phyloP scores from a whole-genome alignment of 2,888 invertebrate species.

The Pandemis corylana region DNA sequence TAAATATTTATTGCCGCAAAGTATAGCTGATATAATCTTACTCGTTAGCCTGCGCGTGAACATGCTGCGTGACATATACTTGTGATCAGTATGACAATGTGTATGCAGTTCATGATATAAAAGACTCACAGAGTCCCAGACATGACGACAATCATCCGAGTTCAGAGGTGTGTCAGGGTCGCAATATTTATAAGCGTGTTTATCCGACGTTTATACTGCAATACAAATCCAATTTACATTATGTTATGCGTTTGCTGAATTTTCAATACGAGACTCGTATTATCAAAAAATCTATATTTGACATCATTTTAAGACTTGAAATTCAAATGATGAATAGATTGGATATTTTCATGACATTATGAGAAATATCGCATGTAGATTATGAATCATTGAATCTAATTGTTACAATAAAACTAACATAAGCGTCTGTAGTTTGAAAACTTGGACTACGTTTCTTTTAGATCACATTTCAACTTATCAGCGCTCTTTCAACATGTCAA shows the following conservation, averaged over 20 bases:
- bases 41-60: background rate
- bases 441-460: background rate
- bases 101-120: constrained; percentile 1
- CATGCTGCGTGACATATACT: background rate
- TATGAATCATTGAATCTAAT: background rate
- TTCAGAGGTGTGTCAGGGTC: constrained; percentile 16
- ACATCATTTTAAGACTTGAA: too few relatives aligned
- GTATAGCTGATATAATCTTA: background rate
- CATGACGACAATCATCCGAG: constrained; percentile 1
- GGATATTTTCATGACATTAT: background rate
- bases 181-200: background rate
- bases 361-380: too few relatives aligned
- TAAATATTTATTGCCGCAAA: background rate
- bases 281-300: too few relatives aligned
- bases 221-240: background rate
- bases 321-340: background rate
- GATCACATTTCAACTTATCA: background rate
- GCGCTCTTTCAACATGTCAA: background rate
- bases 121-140: background rate
- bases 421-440: background rate
- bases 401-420: background rate
- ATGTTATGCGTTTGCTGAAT: background rate
- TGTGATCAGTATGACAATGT: background rate
- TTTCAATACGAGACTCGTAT: background rate
- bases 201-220: background rate